Evolutionary conservation across 2,113 vertebrate species (phyloP), one percentile per base, ranked within the genome.

Genomic region (Apaloderma vittatum): DNA sequence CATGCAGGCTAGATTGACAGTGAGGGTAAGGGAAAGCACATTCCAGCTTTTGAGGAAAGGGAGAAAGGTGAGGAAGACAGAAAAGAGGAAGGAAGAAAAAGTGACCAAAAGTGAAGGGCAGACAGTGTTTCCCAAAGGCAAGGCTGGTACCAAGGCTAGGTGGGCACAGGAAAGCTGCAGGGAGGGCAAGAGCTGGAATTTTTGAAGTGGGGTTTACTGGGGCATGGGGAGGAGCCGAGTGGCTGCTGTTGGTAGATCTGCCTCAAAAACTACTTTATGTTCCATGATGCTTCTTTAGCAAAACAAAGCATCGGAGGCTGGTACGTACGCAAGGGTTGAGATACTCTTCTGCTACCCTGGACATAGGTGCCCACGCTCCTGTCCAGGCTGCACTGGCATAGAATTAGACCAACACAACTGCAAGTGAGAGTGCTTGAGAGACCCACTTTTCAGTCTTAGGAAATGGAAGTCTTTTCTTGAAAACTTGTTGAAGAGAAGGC

Each of bases 161-260:
- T 59, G 34, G 11, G 7, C 15, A 26, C 0, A 3, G 11, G 30
- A 68, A 91, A 75, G n/a, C 19, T 51, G 32, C 62, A 77, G 40
- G 30, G 24, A 57, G 21, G 27, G 32, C 3, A 6, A 19, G 70
- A 87, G 45, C 8, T 51, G 36, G 52, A 55, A 58, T 34, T 71
- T 48, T 62, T 66, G 51, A 84, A 59, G 21, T 9, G 11, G 1
- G 7, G 5, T 6, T 88, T 92, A 67, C 40, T 34, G 30, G 22
- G 26, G 10, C 2, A 3, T 5, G 5, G 5, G 9, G 12, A 17
- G 2, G 6, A 40, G 27, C 6, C 0, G 0, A 37, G 9, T 51
- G 54, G 8, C 10, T 75, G 11, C 23, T 68, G 21, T 29, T 65
- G 19, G 19, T 40, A 37, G 21, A 36, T 67, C 45, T 40, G 11